phyloP scores from a whole-genome alignment of 2,797 vertebrate genomes.

The Chiroxiphia lanceolata region DNA sequence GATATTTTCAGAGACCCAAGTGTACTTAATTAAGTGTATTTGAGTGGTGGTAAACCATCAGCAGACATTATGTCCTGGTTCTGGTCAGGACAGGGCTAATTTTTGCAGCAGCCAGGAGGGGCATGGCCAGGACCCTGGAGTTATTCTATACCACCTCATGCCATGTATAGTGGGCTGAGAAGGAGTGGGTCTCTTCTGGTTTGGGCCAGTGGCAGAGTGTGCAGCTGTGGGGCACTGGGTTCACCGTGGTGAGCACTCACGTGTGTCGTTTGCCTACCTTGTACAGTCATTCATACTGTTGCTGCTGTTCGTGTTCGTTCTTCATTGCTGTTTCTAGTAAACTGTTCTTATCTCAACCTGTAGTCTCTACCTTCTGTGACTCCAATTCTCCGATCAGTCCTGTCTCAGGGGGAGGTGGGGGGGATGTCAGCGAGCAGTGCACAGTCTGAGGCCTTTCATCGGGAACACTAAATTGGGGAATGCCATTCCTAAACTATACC shows the following conservation, averaged over 20 bases:
- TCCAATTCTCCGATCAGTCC: neutral
- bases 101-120: neutral
- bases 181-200: neutral
- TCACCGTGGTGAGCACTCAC: neutral
- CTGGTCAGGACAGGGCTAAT: neutral
- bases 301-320: neutral
- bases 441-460: neutral
- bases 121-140: too few relatives aligned
- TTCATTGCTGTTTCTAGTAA: neutral
- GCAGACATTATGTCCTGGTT: rapidly evolving
- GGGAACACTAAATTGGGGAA: neutral
- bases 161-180: neutral
- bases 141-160: neutral
- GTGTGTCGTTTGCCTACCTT: rapidly evolving
- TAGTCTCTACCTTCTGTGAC: neutral
- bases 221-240: neutral
- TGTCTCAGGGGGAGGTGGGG: rapidly evolving
- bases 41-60: neutral
- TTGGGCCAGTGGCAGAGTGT: neutral
- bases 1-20: neutral
- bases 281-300: neutral
- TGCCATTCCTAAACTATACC: neutral
- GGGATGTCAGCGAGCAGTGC: neutral
- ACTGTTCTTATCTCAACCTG: neutral
- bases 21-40: neutral